Evolutionary conservation across 2,797 vertebrate species (phyloP), one percentile per base, ranked within the genome.

Genomic region (Anguilla marmorata): DNA sequence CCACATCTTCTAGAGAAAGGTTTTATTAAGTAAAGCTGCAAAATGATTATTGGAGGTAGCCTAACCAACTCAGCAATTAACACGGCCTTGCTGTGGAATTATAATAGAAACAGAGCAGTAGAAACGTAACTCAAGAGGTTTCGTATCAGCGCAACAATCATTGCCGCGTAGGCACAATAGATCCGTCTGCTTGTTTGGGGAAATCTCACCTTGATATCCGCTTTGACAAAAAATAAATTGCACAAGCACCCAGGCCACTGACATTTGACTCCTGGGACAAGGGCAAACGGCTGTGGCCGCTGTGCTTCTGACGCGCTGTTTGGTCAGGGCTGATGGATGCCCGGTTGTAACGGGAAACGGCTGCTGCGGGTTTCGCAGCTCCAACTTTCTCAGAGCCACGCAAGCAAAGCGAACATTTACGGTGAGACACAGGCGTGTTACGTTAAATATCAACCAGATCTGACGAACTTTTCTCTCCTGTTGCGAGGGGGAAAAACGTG

Each of bases 211-310:
- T 89, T 92, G 91, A 93, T 90, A 91, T 93, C 95, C 90, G 88
- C 91, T 90, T 90, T 92, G 92, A 91, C 93, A 92, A 93, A 94
- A 93, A 92, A 96, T 94, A 95, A 95, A 95, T 95, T 93, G 94
- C 82, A 89, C 94, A 91, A 95, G 94, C 93, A 92, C 92, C 86
- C 90, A 92, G 93, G 93, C 93, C 93, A 92, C 93, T 94, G 95
- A 92, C 94, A 95, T 94, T 92, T 94, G 93, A 94, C 94, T 95
- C 89, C 90, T 84, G 93, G 94, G 96, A 95, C 93, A 95, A 85
- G 93, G 91, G 90, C 92, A 91, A 93, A 91, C 91, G 90, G 16
- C 52, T 92, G 88, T 92, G 91, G 93, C 94, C 0, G 16, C 86
- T 93, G 90, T 90, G 33, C 89, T 86, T 50, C 89, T 94, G 93